phyloP scores from a whole-genome alignment of 30 jellyfish, hydroid and myxozoan genomes.

The Nemopilema nomurai region DNA sequence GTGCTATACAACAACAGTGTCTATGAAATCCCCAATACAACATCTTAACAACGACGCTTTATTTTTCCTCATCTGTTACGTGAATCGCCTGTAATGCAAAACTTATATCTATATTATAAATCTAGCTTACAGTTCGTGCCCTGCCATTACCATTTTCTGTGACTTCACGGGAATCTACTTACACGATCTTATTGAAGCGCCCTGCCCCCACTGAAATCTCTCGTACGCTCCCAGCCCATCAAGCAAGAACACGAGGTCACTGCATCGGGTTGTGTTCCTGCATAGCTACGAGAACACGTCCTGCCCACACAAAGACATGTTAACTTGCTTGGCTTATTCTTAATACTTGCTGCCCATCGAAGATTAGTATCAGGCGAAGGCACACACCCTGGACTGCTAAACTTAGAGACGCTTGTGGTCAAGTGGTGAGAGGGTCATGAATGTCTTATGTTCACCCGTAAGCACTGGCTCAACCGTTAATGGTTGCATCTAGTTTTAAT shows the following conservation, averaged over 20 bases:
- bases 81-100: background rate
- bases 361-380: background rate
- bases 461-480: too few relatives aligned
- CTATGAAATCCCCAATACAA: too few relatives aligned
- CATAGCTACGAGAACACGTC: background rate
- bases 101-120: background rate
- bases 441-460: too few relatives aligned
- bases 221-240: background rate
- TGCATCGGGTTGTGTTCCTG: background rate
- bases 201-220: too few relatives aligned
- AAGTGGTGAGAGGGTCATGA: background rate
- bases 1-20: too few relatives aligned
- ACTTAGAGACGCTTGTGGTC: background rate
- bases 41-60: too few relatives aligned
- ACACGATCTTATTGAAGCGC: too few relatives aligned
- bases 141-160: too few relatives aligned
- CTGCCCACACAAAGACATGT: background rate
- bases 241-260: background rate
- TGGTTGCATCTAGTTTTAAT: too few relatives aligned
- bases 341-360: background rate
- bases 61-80: background rate
- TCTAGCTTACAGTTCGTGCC: background rate
- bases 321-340: background rate
- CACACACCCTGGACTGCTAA: background rate
- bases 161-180: too few relatives aligned